Conservation (phyloP, 2,888 invertebrate species). For the Tenthredo notha region DNA sequence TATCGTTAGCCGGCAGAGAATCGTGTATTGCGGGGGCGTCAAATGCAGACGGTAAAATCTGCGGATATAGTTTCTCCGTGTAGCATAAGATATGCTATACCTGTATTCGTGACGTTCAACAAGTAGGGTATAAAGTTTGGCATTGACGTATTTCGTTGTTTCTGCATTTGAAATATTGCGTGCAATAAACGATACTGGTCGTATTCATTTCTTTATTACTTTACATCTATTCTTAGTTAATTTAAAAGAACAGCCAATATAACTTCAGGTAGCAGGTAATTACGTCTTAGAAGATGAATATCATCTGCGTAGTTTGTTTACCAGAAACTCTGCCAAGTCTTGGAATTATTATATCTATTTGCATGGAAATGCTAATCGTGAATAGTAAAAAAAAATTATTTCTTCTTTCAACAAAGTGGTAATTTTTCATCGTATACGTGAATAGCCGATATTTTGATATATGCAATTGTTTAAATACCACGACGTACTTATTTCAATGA, state of each 20-base stretch:
- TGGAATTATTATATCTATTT: conserved; percentile 7
- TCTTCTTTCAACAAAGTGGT: neutral
- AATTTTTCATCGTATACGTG: neutral
- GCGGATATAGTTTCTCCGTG: conserved; percentile 5
- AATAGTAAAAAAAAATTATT: conserved; percentile 7
- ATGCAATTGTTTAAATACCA: neutral
- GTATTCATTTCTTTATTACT: neutral
- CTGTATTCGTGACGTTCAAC: neutral
- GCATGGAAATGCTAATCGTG: conserved; percentile 36
- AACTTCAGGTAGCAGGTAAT: conserved; percentile 18
- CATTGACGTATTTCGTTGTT: conserved; percentile 15
- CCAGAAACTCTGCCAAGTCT: conserved; percentile 3
- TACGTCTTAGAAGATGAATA: conserved; percentile 19
- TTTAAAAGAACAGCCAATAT: neutral
- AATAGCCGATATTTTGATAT: neutral
- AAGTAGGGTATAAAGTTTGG: conserved; percentile 19
- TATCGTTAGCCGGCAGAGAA: conserved; percentile 48
- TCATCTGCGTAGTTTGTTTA: conserved; percentile 31
- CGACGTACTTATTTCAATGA: neutral
- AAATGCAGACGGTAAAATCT: conserved; percentile 27
- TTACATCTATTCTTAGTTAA: neutral
- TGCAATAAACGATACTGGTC: neutral
- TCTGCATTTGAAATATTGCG: neutral
- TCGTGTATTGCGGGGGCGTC: conserved; percentile 48
- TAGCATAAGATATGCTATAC: neutral